Base-by-base conservation (phyloP, 2,888 invertebrate species). In the Dynastes hyllus region DNA sequence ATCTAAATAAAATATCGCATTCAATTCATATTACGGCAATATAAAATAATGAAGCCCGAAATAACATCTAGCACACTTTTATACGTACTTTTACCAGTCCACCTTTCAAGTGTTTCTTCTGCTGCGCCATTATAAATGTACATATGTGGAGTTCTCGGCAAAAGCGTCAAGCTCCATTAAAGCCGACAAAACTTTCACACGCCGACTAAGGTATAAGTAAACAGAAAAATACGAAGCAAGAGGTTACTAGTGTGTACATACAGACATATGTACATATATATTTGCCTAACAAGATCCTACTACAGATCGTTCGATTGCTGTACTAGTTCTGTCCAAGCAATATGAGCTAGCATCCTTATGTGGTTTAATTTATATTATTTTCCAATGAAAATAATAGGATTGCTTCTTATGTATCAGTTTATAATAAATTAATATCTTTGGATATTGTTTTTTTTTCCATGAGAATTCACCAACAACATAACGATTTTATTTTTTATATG, bases 131-230 rank as follows among this genome's bases (percentile, higher is more conserved):
- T 55, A 55, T 29, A 71, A 71, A 55, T 40, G 55, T 32, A 55
- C 55, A 16, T 58, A 55, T 71, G 55, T 55, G 55, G 55, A 71
- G 32, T 71, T 71, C 29, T 71, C 16, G n/a, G 37, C 71, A 71
- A 71, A 55, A 71, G 55, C 71, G 66, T 66, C 45, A 45, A 66
- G 66, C 66, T 66, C 66, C 32, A 71, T 71, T 71, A 55, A 71
- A 69, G 37, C 40, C 55, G 32, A 58, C 53, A n/a, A 58, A 71
- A 71, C 71, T 71, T 71, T 71, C 71, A 71, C 71, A 71, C 71
- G 27, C 69, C 69, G 37, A 55, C 71, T 58, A 58, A 71, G 71
- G 71, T 45, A 69, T 69, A 45, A 67, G 13, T 69, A 69, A 16
- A 50, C 50, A 27, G 13, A 22, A 69, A 69, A 66, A 69, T 51